A percentile compares a stretch with the other conserved stretches of the same genome.
Conservation (phyloP, 2,113 vertebrate species). For the Galemys pyrenaicus region DNA sequence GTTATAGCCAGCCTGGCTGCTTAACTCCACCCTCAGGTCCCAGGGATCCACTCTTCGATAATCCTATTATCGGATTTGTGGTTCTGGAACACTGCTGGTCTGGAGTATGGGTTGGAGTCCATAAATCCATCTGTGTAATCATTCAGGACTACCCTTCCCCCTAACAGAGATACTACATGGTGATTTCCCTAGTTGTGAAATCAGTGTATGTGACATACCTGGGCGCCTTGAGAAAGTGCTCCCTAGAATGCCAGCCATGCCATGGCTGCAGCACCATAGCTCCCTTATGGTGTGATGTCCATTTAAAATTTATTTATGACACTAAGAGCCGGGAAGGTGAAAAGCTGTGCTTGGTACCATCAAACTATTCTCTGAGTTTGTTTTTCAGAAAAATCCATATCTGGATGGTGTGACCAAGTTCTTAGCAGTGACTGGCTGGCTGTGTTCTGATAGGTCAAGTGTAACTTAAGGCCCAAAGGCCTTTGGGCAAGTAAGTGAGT, state of each 20-base stretch:
- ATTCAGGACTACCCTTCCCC: too few species aligned
- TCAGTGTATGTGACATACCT: neutral
- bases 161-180: neutral
- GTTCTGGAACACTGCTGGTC: too few species aligned
- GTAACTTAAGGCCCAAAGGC: conserved; percentile 37
- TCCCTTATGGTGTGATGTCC: neutral
- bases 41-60: too few species aligned
- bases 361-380: conserved; percentile 42
- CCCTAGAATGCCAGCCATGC: neutral
- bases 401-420: neutral
- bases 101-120: too few species aligned
- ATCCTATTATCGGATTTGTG: too few species aligned
- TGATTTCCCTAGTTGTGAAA: neutral
- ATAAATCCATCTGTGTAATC: too few species aligned
- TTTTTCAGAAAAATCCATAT: conserved; percentile 68
- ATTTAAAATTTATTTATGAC: conserved; percentile 46
- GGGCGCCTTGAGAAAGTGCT: neutral
- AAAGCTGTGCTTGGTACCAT: conserved; percentile 6
- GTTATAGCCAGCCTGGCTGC: too few species aligned
- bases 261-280: neutral
- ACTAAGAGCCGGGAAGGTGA: conserved; percentile 48
- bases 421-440: neutral
- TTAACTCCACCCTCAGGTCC: too few species aligned
- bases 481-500: neutral
- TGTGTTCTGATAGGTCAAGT: conserved; percentile 21